Conservation (phyloP, 2,113 vertebrate genomes). For the sheep (Ovis aries) region DNA sequence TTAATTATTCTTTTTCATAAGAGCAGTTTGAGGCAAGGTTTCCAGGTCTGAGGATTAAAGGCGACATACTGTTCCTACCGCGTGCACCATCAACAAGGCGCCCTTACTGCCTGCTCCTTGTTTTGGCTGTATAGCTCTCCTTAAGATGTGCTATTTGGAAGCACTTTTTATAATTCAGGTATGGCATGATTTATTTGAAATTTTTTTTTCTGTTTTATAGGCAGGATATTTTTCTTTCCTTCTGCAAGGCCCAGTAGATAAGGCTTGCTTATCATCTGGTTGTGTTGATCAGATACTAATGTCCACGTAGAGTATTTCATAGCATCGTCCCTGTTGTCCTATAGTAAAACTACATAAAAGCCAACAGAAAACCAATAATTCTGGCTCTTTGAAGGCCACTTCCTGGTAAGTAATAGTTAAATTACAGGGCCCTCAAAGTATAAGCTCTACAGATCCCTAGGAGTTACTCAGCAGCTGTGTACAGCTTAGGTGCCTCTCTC, state of each 20-base stretch:
- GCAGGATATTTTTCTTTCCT: neutral
- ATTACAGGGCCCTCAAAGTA: neutral
- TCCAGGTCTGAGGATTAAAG: neutral
- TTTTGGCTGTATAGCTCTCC: neutral
- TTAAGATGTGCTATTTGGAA: neutral
- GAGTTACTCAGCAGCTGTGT: neutral
- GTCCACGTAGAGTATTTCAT: neutral
- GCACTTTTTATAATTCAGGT: constrained; percentile 1
- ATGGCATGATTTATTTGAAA: neutral
- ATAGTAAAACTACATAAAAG: neutral
- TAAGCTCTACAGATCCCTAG: neutral
- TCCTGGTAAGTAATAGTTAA: neutral
- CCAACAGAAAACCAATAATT: neutral
- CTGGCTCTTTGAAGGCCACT: neutral
- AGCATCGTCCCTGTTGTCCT: neutral
- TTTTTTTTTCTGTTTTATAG: neutral
- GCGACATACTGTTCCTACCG: neutral
- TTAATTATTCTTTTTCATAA: constrained; percentile 10
- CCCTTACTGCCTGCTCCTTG: neutral
- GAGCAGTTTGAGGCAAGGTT: neutral
- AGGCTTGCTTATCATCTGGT: neutral
- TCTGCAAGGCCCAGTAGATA: neutral
- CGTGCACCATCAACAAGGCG: neutral
- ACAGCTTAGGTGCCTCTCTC: neutral
- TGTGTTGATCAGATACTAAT: neutral